Base-by-base conservation (phyloP, 2,113 vertebrate species). In the Heterocephalus glaber region DNA sequence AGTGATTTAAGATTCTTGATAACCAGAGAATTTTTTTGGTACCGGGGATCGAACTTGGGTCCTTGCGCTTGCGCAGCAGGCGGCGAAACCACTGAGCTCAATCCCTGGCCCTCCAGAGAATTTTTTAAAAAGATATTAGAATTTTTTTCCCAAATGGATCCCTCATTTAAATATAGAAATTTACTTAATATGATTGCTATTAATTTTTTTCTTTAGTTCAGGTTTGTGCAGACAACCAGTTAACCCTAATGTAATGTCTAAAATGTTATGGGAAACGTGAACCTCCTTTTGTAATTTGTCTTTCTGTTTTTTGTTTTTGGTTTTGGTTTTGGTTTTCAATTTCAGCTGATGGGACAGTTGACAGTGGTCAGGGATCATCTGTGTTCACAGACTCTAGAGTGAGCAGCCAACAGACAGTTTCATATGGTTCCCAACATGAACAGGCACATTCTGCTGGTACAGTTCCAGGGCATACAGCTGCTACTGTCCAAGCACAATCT, bases 331-430 rank as follows among this genome's bases (percentile, higher is more conserved):
- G 17, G 38, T 92, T 61, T 83, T 93, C 88, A 86, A 83, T 95
- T 96, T 95, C 95, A 99, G 99, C 99, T 87, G 99, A 99, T 89
- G 99, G 98, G 19, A 99, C 98, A 0, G 66, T 98, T 97, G 99
- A 99, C 98, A 99, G 99, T 94, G 99, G 99, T 92, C 99, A 99
- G 95, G 99, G 99, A 20, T 99, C 99, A 9, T 99, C 99, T 0
- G 97, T 99, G 85, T 99, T 99, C 97, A 99, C 99, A 0, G 99
- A 99, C 90, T 99, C 99, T 5, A 98, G 98, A 97, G 98, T 99
- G 92, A 98, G 98, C 98, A 99, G 98, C 95, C 99, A 99, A 82
- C 99, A 99, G 97, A 98, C 98, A 79, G 98, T 99, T 98, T 99
- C 99, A 0, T 99, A 99, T 94, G 99, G 99, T 84, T 99, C 99